phyloP scores from a whole-genome alignment of 30 jellyfish, hydroid and myxozoan species.

The Morbakka virulenta region DNA sequence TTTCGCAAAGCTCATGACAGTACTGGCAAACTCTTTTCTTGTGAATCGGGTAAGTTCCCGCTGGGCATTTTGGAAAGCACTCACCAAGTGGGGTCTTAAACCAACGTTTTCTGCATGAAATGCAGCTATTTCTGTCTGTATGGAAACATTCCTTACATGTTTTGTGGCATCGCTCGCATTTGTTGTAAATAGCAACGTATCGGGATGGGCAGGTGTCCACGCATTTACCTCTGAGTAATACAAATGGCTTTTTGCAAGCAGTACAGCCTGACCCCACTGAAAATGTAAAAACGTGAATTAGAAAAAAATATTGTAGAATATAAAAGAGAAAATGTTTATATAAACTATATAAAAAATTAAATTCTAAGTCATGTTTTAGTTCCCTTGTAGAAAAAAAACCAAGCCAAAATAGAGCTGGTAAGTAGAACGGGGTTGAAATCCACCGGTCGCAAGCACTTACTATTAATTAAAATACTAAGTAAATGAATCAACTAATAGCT shows the following conservation, averaged over 20 bases:
- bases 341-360: too few relatives aligned
- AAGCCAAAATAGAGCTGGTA: too few relatives aligned
- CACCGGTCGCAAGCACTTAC: too few relatives aligned
- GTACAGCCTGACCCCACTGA: slow-evolving; percentile 24
- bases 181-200: slow-evolving; percentile 28
- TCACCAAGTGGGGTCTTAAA: slow-evolving; percentile 31
- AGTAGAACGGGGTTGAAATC: too few relatives aligned
- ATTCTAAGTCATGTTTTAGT: too few relatives aligned
- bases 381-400: too few relatives aligned
- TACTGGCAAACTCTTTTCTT: slow-evolving; percentile 54
- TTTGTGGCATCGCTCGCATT: slow-evolving; percentile 75
- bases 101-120: slow-evolving; percentile 6
- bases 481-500: too few relatives aligned
- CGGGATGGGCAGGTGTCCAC: slow-evolving; percentile 72
- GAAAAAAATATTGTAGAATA: too few relatives aligned
- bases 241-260: slow-evolving; percentile 60
- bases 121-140: slow-evolving; percentile 54
- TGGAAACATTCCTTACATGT: slow-evolving; percentile 75
- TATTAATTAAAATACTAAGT: too few relatives aligned
- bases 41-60: slow-evolving; percentile 39
- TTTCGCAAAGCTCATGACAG: slow-evolving; percentile 76
- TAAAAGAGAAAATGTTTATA: too few relatives aligned
- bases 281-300: neutral
- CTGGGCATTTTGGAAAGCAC: slow-evolving; percentile 40
- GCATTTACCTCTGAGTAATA: slow-evolving; percentile 63